Evolutionary conservation across 1,140 invertebrate genomes (phyloP), one percentile per base, ranked within the genome.

Genomic region (Drosophila tropicalis): DNA sequence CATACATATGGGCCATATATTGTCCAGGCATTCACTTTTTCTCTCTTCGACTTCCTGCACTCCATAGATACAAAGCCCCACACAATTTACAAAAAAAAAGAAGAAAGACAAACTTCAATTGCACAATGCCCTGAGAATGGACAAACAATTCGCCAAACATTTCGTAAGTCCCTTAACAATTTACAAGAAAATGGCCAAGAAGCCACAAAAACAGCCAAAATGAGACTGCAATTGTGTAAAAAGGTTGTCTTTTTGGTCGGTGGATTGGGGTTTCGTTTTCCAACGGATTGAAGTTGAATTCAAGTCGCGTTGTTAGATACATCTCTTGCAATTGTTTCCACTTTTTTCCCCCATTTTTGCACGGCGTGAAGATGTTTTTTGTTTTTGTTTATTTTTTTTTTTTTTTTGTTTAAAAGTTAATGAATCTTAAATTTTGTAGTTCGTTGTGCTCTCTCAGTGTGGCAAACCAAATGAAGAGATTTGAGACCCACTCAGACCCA

Each of bases 151-250:
- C 56, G 47, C 64, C 40, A 34, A 55, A 34, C 58, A 79, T 79
- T 79, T 79, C 76, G 76, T 79, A 79, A 79, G 44, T 51, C 44
- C 44, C 44, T 51, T 51, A 51, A 51, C 44, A 51, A 51, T 51
- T 51, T 51, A 51, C 44, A 22, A 51, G 19, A 36, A 51, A 51
- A 36, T 58, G 34, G 15, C 32, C 17, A 34, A 17, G 60, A 62
- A 62, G 60, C 60, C 36, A 63, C 39, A 63, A 63, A 32, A 51
- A 51, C 39, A 47, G 13, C 54, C 54, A 62, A 75, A 75, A 67
- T 78, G 61, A 78, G 76, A 32, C 69, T 79, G 70, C 77, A 77
- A 73, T 77, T 79, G 77, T 73, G 74, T 51, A 73, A 79, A 76
- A 39, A 25, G 64, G 22, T 70, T 56, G 1, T 29, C 63, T 69